Percentiles rank a stretch among this genome's conserved stretches.
phyloP scores from a whole-genome alignment of 2,888 invertebrate genomes.

The Mythimna impura region DNA sequence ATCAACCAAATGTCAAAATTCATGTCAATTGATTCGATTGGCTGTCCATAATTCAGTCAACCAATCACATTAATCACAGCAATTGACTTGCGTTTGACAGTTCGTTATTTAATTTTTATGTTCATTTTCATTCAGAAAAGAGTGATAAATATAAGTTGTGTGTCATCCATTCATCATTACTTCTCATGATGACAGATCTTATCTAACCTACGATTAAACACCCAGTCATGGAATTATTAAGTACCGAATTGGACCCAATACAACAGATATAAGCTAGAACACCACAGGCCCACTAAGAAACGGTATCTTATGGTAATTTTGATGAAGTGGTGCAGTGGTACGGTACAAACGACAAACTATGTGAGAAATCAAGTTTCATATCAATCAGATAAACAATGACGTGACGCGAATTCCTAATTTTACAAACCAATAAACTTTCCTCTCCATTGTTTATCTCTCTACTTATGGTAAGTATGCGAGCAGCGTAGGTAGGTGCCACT shows the following conservation, averaged over 20 bases:
- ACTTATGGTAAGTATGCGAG: neutral
- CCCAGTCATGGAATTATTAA: neutral
- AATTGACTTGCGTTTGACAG: neutral
- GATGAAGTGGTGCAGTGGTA: neutral
- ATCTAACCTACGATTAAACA: neutral
- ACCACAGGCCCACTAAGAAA: neutral
- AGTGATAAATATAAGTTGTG: neutral
- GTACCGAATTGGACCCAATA: neutral
- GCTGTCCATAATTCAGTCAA: neutral
- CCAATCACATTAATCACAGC: neutral
- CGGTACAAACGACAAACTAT: neutral
- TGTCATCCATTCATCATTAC: neutral
- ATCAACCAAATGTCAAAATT: neutral
- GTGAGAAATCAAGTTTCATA: slow-evolving; percentile 1
- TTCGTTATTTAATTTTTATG: neutral
- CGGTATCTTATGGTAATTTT: neutral
- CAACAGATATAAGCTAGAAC: neutral
- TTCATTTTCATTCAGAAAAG: neutral
- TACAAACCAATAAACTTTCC: slow-evolving; percentile 10
- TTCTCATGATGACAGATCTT: neutral
- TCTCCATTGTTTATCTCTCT: slow-evolving; percentile 12
- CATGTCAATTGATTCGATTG: neutral
- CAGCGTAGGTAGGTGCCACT: neutral
- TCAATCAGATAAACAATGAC: slow-evolving; percentile 10
- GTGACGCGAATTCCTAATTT: slow-evolving; percentile 7